Percentiles rank a stretch among this genome's conserved stretches.
Evolutionary conservation across 2,113 vertebrate genomes (phyloP).

Genomic region (Salvelinus fontinalis): DNA sequence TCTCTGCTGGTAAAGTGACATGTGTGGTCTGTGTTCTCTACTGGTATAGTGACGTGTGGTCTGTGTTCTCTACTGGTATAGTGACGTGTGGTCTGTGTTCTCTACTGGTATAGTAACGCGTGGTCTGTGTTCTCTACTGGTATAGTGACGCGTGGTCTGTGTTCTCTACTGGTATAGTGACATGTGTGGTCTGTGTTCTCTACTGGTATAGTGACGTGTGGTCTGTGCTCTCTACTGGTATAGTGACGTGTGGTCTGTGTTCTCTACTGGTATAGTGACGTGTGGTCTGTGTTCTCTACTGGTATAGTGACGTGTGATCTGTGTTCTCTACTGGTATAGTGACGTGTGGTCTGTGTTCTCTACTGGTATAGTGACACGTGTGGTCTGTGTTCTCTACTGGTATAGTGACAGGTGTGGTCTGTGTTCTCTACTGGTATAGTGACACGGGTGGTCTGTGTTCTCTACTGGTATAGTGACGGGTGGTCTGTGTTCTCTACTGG

Average conservation of each 20-base stretch:
- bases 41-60: not conserved
- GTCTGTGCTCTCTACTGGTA: not conserved
- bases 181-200: not conserved
- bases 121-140: not conserved
- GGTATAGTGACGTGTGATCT: not conserved
- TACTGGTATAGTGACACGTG: not conserved
- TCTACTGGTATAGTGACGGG: not conserved
- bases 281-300: not conserved
- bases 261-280: not conserved
- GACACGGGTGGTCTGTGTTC: not conserved
- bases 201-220: not conserved
- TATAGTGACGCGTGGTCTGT: not conserved
- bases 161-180: not conserved
- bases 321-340: not conserved
- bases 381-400: not conserved
- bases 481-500: not conserved
- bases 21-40: not conserved
- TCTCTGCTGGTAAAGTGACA: not conserved
- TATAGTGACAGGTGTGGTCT: not conserved
- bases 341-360: not conserved
- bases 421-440: not conserved
- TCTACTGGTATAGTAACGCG: not conserved
- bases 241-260: not conserved
- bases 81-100: not conserved
- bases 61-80: not conserved